Conservation (phyloP, 2,113 vertebrate genomes). For the Zosterops lateralis region DNA sequence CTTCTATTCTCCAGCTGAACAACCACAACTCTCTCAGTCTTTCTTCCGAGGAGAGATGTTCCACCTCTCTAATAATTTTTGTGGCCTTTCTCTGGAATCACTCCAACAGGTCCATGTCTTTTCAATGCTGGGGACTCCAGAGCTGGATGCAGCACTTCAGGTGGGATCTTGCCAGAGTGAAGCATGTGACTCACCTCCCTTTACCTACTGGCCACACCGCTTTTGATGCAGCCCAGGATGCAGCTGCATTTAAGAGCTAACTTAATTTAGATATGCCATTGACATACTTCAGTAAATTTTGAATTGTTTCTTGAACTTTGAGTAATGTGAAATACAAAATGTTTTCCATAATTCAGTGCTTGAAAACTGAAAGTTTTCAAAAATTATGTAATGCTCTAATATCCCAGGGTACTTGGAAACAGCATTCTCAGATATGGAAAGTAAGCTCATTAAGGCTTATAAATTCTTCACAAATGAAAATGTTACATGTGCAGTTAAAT, state of each 20-base stretch:
- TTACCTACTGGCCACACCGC: rapidly evolving
- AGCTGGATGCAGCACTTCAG: not conserved
- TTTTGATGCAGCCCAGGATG: not conserved
- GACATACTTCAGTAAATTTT: not conserved
- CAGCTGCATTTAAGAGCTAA: not conserved
- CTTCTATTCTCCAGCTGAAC: not conserved
- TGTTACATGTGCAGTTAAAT: not conserved
- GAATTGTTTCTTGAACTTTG: not conserved
- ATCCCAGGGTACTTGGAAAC: not conserved
- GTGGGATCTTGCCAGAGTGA: not conserved
- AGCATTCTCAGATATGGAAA: not conserved
- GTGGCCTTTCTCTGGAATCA: not conserved
- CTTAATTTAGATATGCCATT: not conserved
- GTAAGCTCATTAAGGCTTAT: not conserved
- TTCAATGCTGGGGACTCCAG: not conserved
- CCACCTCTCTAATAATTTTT: not conserved
- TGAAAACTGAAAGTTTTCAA: not conserved
- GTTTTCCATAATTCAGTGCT: not conserved
- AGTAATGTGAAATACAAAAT: not conserved
- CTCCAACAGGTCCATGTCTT: not conserved
- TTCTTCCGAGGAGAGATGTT: not conserved
- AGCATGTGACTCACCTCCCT: not conserved
- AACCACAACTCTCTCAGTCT: not conserved
- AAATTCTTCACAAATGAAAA: not conserved
- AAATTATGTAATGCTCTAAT: not conserved